phyloP scores from a whole-genome alignment of 1,140 invertebrate genomes.

The Leptinotarsa lineolata region DNA sequence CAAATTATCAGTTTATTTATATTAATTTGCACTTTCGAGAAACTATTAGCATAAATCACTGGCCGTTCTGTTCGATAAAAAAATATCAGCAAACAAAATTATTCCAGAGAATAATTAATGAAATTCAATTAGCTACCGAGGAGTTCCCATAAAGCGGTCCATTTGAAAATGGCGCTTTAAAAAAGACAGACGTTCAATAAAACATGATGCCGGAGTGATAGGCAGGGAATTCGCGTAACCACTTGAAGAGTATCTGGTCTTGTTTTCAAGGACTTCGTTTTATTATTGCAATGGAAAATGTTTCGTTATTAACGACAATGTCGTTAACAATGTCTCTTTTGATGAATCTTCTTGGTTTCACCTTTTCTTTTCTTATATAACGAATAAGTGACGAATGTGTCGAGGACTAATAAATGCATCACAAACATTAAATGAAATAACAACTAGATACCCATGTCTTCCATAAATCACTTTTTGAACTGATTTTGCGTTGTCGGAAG shows the following conservation, averaged over 20 bases:
- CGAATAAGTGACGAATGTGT: too few relatives aligned
- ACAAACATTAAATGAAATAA: too few relatives aligned
- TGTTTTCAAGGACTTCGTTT: conserved; percentile 17
- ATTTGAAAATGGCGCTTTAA: conserved; percentile 15
- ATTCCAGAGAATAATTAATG: not conserved
- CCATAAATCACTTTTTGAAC: too few relatives aligned
- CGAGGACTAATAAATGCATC: too few relatives aligned
- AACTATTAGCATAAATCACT: conserved; percentile 3
- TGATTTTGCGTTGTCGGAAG: too few relatives aligned
- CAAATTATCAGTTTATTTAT: not conserved
- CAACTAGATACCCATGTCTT: too few relatives aligned
- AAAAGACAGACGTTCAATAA: conserved; percentile 22
- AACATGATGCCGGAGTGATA: conserved; percentile 14
- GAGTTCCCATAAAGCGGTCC: conserved; percentile 15
- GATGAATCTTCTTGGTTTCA: too few relatives aligned
- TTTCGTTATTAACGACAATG: not conserved
- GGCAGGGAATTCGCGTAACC: not conserved
- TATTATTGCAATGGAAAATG: not conserved
- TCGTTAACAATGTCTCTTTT: too few relatives aligned
- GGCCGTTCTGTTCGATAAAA: not conserved
- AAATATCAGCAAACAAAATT: not conserved
- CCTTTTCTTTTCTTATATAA: too few relatives aligned
- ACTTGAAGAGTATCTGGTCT: conserved; percentile 20
- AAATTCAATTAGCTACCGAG: conserved; percentile 6
- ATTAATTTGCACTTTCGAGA: conserved; percentile 2